phyloP scores from a whole-genome alignment of 2,797 vertebrate species.

The Simalia tracyae region DNA sequence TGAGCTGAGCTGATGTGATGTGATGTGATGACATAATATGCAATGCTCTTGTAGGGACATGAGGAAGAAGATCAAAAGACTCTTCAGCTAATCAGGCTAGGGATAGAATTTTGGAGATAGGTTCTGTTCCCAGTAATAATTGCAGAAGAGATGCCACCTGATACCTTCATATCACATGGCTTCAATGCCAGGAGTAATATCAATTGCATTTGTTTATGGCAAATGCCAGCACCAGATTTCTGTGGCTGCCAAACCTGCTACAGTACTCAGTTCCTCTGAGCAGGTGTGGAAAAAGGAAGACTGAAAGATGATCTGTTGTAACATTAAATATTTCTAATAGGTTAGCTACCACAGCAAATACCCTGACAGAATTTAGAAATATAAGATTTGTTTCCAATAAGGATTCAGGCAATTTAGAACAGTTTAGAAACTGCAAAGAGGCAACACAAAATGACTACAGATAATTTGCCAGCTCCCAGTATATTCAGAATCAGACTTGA shows the following conservation, averaged over 20 bases:
- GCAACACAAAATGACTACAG: not conserved
- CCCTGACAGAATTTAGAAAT: not conserved
- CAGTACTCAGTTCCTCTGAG: not conserved
- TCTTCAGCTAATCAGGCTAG: not conserved
- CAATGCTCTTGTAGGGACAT: not conserved
- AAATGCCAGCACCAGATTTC: not conserved
- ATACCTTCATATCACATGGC: not conserved
- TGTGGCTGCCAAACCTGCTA: not conserved
- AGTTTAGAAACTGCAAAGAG: constrained; percentile 11
- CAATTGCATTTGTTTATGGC: not conserved
- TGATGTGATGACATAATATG: too few relatives aligned
- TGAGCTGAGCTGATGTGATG: not conserved
- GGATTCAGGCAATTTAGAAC: not conserved
- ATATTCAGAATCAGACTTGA: constrained; percentile 33
- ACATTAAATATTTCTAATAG: not conserved
- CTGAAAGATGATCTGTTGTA: not conserved
- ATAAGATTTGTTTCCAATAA: not conserved
- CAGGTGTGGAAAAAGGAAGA: not conserved
- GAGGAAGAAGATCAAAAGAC: not conserved
- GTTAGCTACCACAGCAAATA: not conserved
- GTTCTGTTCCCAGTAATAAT: not conserved
- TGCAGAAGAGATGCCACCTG: not conserved
- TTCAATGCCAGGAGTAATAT: not conserved
- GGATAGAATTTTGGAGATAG: not conserved
- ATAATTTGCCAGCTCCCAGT: constrained; percentile 5